phyloP scores from a whole-genome alignment of 2,888 invertebrate species.

The Brenthis ino region DNA sequence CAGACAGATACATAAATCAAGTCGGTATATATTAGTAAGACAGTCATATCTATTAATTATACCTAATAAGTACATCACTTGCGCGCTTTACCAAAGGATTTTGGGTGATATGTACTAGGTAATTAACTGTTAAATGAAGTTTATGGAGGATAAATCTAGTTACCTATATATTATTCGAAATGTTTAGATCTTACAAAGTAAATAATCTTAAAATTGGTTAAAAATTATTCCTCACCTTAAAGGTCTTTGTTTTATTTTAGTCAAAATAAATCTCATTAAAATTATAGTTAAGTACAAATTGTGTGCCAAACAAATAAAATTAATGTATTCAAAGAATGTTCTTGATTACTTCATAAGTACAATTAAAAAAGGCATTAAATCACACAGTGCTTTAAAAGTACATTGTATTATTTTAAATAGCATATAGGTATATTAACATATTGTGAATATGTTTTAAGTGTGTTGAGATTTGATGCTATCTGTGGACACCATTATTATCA shows the following conservation, averaged over 20 bases:
- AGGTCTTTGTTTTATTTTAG: neutral
- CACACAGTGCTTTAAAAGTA: conserved; percentile 41
- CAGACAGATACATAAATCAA: no score
- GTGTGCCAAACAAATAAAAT: conserved; percentile 20
- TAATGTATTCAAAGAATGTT: conserved; percentile 7
- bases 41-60: no score
- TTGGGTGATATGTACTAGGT: neutral
- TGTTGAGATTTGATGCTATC: no score
- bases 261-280: neutral
- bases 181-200: no score
- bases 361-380: conserved; percentile 30
- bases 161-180: no score
- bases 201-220: no score
- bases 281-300: conserved; percentile 7
- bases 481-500: no score
- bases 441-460: no score
- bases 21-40: no score
- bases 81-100: conserved; percentile 3
- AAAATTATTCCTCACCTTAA: no score
- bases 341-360: conserved; percentile 10
- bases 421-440: no score
- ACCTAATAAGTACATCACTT: no score
- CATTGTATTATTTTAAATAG: neutral
- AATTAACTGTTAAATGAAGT: neutral
- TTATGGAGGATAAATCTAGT: neutral